Evolutionary conservation across 2,888 invertebrate species (phyloP), one percentile per base, ranked within the genome.

Genomic region (Pecten maximus): DNA sequence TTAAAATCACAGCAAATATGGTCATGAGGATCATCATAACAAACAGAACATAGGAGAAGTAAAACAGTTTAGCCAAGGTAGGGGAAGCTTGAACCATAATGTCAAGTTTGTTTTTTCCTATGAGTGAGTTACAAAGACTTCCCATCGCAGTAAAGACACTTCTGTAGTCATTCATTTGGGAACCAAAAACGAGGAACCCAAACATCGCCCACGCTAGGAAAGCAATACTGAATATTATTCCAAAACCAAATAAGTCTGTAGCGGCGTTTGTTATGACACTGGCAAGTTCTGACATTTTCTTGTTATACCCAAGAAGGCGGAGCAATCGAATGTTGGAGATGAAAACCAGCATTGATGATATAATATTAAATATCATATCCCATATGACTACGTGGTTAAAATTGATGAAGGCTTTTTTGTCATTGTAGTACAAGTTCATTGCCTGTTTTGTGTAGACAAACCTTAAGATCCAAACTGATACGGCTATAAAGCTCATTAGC

Each of bases 281-380:
- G 35, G 91, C 93, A 0, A 94, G 88, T 60, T 92, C 92, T 60
- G 89, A 91, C 48, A 92, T 93, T 91, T 91, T 88, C 90, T 94
- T 94, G 90, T 94, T 94, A 91, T 94, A 94, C 12, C 94, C 95
- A 28, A 95, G 93, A 23, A 94, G 93, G 74, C 94, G 94, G 19
- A 95, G 89, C 12, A 95, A 87, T n/a, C 95, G 91, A 28, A 95
- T 40, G 19, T 93, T 94, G 0, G 92, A 92, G 40, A 95, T 91
- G 91, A 94, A 94, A 0, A 94, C 92, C 39, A 95, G 92, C 15
- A 94, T 88, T 0, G 93, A 94, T 23, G 94, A 90, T 1, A 93
- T 87, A 86, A 92, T 54, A 12, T 94, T 93, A 23, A 95, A 92
- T 8, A 92, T 74, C 40, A 91, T 90, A 90, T 95, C 94, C 95